A percentile compares a stretch with the other conserved stretches of the same genome.
Evolutionary conservation across 2,797 vertebrate genomes (phyloP).

Genomic region (Luscinia megarhynchos): DNA sequence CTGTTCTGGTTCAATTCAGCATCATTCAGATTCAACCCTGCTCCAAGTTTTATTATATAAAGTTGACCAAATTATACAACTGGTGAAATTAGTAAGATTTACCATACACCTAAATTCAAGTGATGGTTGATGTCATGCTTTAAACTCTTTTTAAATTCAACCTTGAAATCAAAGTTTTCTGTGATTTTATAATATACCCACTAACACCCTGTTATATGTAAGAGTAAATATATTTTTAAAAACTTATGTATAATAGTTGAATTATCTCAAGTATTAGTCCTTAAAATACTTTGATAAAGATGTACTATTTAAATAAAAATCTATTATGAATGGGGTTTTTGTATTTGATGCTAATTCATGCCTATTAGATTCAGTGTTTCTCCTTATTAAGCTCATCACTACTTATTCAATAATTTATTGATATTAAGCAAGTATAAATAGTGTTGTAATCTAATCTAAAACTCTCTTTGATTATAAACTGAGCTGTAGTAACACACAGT

Average conservation of each 20-base stretch:
- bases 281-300: neutral
- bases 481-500: neutral
- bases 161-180: neutral
- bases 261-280: neutral
- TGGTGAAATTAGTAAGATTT: neutral
- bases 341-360: neutral
- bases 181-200: neutral
- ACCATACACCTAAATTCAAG: neutral
- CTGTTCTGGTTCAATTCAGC: neutral
- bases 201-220: neutral
- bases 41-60: neutral
- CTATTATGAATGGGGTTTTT: neutral
- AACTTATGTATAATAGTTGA: neutral
- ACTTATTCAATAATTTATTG: slow-evolving; percentile 13
- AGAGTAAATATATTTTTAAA: neutral
- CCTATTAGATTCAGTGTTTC: neutral
- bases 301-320: neutral
- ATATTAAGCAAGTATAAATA: neutral
- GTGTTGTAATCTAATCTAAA: neutral
- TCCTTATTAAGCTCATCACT: neutral
- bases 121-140: fast-evolving
- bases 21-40: neutral
- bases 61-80: neutral
- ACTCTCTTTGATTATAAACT: neutral
- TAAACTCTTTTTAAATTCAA: neutral